Base-by-base conservation (phyloP, 2,888 invertebrate species). In the Andrena minutula region DNA sequence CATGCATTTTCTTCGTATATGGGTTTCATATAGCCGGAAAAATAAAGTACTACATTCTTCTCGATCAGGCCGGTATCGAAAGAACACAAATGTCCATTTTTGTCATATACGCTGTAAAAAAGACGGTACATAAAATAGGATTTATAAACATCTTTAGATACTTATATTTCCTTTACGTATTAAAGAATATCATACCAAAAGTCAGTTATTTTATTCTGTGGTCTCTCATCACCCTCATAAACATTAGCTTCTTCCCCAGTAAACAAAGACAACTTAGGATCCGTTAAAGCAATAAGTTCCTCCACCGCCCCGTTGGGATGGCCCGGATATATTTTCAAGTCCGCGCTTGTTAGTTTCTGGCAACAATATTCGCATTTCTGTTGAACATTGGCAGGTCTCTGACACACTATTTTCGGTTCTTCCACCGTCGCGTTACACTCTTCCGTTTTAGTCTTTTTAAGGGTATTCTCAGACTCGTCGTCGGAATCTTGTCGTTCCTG, bases 21-120 rank as follows among this genome's bases (percentile, higher is more conserved):
- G 2, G 97, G 96, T 93, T 98, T 98, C 30, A 98, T 95, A 91
- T 96, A 97, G 0, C 98, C 98, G 75, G 97, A 97, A 94, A 97
- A 96, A 92, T 96, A 97, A 64, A 98, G 95, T 35, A 96, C 93
- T 0, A 96, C 95, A 94, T 98, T 97, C 90, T 95, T 96, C 93
- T 98, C 97, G 76, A 98, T 95, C 0, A 97, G 95, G 0, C 97
- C 97, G 49, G 95, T 94, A 93, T 98, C 98, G 90, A 98, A 96
- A 0, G 97, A 95, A 89, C 97, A 97, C 63, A 98, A 94, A 92
- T 98, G 98, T 0, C 97, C 96, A 90, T 96, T 95, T 91, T 96
- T 95, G 94, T 97, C 97, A 94, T 97, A 98, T 70, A 98, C 95
- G 86, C 96, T 96, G 91, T 35, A 85, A 76, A 41, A 47, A 47